Evolutionary conservation across 2,888 invertebrate species (phyloP).

Genomic region (Epirrhoe tristata): DNA sequence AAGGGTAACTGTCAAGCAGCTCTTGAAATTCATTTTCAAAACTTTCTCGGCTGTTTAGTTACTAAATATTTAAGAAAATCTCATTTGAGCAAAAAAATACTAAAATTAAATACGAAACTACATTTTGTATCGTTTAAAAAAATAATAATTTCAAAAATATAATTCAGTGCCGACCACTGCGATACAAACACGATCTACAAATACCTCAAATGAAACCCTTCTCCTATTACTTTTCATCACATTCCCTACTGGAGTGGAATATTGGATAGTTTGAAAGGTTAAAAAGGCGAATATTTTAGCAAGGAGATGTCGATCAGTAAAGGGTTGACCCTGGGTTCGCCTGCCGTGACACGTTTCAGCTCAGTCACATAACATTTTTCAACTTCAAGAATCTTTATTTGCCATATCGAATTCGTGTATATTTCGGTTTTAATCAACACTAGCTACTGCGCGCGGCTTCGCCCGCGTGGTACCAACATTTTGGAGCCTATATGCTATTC

Average conservation of each 20-base stretch:
- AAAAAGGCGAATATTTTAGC: constrained; percentile 42
- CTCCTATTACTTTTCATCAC: constrained; percentile 29
- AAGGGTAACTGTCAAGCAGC: too few species aligned
- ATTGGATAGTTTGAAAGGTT: constrained; percentile 46
- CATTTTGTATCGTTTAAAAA: not conserved
- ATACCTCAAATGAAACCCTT: constrained; percentile 21
- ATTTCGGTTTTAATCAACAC: constrained; percentile 20
- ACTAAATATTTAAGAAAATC: not conserved
- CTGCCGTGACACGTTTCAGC: constrained; percentile 39
- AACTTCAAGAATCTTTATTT: constrained; percentile 57
- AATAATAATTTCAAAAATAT: too few species aligned
- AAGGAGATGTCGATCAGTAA: constrained; percentile 41
- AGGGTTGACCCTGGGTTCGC: constrained; percentile 33
- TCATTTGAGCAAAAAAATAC: not conserved
- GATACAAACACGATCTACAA: constrained; percentile 23
- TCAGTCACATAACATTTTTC: constrained; percentile 51
- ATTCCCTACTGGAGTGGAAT: constrained; percentile 39
- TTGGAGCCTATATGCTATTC: too few species aligned
- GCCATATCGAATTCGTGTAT: constrained; percentile 42
- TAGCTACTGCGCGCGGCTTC: too few species aligned
- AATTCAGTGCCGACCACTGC: constrained; percentile 5
- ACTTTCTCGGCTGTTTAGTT: too few species aligned
- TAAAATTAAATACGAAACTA: not conserved
- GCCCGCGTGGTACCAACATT: too few species aligned
- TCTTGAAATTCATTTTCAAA: too few species aligned